Evolutionary conservation across 2,888 invertebrate species (phyloP), one percentile per base, ranked within the genome.

Genomic region (Hemicrepidius hirtus): DNA sequence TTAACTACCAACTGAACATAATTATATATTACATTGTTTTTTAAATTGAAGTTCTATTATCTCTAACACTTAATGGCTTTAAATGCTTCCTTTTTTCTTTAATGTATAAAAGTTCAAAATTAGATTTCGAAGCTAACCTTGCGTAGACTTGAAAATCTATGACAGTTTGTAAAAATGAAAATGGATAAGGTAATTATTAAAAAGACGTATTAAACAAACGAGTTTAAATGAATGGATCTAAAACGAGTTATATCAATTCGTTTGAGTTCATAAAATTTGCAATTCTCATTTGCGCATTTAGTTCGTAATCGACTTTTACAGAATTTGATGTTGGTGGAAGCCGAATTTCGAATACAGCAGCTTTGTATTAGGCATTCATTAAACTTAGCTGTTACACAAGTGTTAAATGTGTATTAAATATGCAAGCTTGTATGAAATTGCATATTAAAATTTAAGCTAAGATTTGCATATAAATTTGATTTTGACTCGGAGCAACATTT

Each of bases 401-500:
- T 68, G 63, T 20, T 64, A 72, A 68, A 68, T 68, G 57, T 59
- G 64, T 68, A 68, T 72, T 68, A 72, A 68, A 68, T 68, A 68
- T 68, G 57, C 63, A 72, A 46, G 64, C 64, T 68, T 59, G 64
- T 49, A 72, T 72, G 72, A 72, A 72, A 68, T 72, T 71, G 67
- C 71, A 66, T 71, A 71, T 71, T 72, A 72, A 72, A 72, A 72
- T 68, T 72, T 68, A 64, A 49, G 59, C 49, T 32, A 20, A 64
- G 68, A 72, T 72, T 72, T 72, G 68, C 72, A 72, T 72, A 72
- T 72, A 72, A 72, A 72, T 72, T 72, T 72, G 72, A 68, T 72
- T 72, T 59, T 63, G 32, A 63, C 28, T 59, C 46, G 0, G 37
- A 72, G 64, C 37, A 59, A 68, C 68, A 72, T 59, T 72, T 72